phyloP scores from a whole-genome alignment of 2,888 invertebrate genomes.

The Liodrosophila aerea region DNA sequence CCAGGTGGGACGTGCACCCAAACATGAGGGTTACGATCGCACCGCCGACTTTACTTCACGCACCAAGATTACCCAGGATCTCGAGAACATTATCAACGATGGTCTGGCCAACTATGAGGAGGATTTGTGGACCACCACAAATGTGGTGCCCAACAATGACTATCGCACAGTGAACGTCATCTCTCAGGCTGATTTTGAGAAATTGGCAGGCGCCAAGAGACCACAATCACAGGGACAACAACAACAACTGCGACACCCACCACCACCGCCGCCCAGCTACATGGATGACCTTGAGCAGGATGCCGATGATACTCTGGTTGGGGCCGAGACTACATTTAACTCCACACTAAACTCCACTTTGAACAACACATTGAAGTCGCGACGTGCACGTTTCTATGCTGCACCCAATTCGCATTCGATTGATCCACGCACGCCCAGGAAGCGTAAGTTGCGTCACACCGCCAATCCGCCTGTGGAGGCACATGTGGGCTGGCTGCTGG shows the following conservation, averaged over 20 bases:
- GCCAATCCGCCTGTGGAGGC: slow-evolving; percentile 96
- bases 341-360: slow-evolving; percentile 73
- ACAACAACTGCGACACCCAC: slow-evolving; percentile 91
- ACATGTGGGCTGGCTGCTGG: slow-evolving; percentile 99
- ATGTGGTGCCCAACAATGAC: slow-evolving; percentile 83
- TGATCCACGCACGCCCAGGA: slow-evolving; percentile 88
- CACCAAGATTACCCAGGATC: slow-evolving; percentile 96
- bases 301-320: slow-evolving; percentile 53
- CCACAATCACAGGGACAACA: slow-evolving; percentile 12
- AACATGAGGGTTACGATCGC: slow-evolving; percentile 94
- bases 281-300: slow-evolving; percentile 78
- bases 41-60: slow-evolving; percentile 94
- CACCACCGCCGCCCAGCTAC: slow-evolving; percentile 91
- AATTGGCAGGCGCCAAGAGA: slow-evolving; percentile 85
- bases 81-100: slow-evolving; percentile 97
- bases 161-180: slow-evolving; percentile 95
- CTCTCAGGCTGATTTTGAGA: slow-evolving; percentile 93
- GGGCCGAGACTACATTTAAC: slow-evolving; percentile 48
- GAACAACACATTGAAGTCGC: slow-evolving; percentile 78
- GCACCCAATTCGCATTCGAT: slow-evolving; percentile 90
- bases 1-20: slow-evolving; percentile 87
- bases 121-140: slow-evolving; percentile 90
- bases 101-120: slow-evolving; percentile 98
- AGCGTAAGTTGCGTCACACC: slow-evolving; percentile 95
- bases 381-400: slow-evolving; percentile 94